These are phyloP conservation scores for Sitophilus oryzae DNA, from an alignment of 1,140 invertebrate species.

Conservation along the genomic window DNA sequence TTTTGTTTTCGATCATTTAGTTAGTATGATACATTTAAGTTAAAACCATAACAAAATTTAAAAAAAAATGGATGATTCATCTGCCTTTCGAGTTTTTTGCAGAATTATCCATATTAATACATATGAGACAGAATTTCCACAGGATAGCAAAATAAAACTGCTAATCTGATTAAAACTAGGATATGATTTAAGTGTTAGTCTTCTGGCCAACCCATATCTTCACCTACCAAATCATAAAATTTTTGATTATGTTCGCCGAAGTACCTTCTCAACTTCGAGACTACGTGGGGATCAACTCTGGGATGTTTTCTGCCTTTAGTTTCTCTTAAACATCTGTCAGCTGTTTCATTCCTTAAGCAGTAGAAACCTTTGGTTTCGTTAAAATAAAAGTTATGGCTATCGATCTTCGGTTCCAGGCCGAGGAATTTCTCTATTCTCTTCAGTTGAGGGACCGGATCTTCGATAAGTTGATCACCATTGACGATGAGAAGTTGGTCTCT, in stretches of 20 bases:
- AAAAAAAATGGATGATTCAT: no score
- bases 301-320: constrained; percentile 94
- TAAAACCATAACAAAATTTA: no score
- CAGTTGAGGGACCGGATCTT: constrained; percentile 86
- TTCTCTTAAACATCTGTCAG: constrained; percentile 86
- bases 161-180: no score
- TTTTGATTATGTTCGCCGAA: constrained; percentile 92
- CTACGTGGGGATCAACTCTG: constrained; percentile 71
- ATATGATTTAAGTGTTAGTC: constrained; percentile 50
- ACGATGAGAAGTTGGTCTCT: constrained; percentile 88
- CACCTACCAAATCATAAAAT: constrained; percentile 90
- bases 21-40: no score
- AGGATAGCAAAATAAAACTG: background rate
- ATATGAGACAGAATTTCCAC: background rate
- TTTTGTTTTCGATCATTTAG: no score
- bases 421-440: constrained; percentile 85
- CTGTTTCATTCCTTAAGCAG: constrained; percentile 80
- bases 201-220: constrained; percentile 87
- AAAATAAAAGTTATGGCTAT: constrained; percentile 90
- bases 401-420: constrained; percentile 68
- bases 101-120: background rate
- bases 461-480: constrained; percentile 92
- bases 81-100: no score
- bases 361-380: constrained; percentile 97
- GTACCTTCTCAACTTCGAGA: constrained; percentile 85